These are phyloP conservation scores for Pocillopora damicornis DNA, from an alignment of 64 coral and sea anemone species.

Conservation along the genomic window DNA sequence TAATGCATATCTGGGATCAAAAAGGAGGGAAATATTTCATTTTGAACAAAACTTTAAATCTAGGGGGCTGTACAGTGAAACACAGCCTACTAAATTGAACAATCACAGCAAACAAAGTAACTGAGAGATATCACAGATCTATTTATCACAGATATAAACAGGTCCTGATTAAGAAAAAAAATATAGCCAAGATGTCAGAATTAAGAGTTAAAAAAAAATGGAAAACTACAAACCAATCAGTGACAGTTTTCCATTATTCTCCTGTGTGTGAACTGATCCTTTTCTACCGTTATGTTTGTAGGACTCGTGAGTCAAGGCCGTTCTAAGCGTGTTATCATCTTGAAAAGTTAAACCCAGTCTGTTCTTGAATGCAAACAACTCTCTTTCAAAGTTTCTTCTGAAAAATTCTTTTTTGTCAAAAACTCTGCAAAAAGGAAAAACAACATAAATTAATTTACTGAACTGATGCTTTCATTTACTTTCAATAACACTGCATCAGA, in stretches of 20 bases:
- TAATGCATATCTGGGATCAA: background rate
- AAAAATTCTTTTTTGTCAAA: constrained; percentile 97
- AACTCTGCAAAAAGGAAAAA: constrained; percentile 41
- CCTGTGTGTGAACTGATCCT: constrained; percentile 16
- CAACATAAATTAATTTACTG: too few relatives aligned
- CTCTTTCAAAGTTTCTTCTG: constrained; percentile 74
- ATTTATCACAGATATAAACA: too few relatives aligned
- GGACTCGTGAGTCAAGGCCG: constrained; percentile 68
- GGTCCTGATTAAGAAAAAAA: too few relatives aligned
- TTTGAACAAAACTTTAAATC: too few relatives aligned
- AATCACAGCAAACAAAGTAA: too few relatives aligned
- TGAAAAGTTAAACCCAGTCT: constrained; percentile 67
- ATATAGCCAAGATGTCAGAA: too few relatives aligned
- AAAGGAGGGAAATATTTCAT: background rate
- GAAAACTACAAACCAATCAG: constrained; percentile 58
- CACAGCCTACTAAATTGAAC: too few relatives aligned
- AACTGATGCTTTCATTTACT: too few relatives aligned
- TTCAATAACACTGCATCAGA: too few relatives aligned
- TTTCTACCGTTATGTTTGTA: constrained; percentile 40
- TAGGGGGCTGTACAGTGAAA: background rate
- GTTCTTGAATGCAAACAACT: constrained; percentile 86
- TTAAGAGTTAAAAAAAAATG: background rate
- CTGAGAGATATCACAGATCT: too few relatives aligned
- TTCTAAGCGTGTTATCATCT: constrained; percentile 43
- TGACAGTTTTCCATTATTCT: constrained; percentile 75